These are phyloP conservation scores for Microcebus tavaratra DNA, from an alignment of 2,113 vertebrate species.

Conservation along the genomic window DNA sequence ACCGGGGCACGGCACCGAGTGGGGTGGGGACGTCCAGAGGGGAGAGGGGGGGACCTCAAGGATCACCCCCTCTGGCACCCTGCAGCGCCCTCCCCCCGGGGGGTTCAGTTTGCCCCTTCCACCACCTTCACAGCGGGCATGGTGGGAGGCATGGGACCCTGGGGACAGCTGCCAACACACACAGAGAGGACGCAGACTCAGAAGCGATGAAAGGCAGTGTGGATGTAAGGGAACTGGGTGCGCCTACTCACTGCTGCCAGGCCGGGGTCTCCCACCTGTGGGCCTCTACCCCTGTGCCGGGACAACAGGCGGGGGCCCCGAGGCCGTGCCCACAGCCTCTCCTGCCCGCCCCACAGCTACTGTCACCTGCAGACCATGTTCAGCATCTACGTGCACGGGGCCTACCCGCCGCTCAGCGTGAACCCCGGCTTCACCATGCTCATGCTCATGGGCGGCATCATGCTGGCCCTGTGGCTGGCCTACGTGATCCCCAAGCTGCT, in stretches of 20 bases:
- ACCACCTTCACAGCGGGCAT: background rate
- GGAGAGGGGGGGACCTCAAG: background rate
- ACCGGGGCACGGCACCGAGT: background rate
- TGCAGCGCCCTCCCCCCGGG: background rate
- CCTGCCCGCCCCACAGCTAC: slow-evolving; percentile 19
- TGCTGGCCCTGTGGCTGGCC: slow-evolving; percentile 41
- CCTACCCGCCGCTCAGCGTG: background rate
- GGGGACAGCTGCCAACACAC: background rate
- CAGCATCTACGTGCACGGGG: slow-evolving; percentile 67
- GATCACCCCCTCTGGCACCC: background rate
- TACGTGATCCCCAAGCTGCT: background rate
- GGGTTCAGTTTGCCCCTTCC: background rate
- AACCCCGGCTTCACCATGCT: accelerated
- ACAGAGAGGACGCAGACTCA: background rate
- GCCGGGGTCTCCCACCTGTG: background rate
- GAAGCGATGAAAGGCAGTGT: background rate
- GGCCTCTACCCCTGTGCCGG: background rate
- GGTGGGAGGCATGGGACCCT: background rate
- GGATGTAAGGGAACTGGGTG: background rate
- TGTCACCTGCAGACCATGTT: slow-evolving; percentile 61
- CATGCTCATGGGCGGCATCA: accelerated
- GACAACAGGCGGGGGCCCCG: background rate
- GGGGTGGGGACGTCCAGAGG: background rate
- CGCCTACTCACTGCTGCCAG: background rate
- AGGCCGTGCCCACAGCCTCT: background rate